Evolutionary conservation across 2,888 invertebrate genomes (phyloP).

Genomic region (Biston stratarius): DNA sequence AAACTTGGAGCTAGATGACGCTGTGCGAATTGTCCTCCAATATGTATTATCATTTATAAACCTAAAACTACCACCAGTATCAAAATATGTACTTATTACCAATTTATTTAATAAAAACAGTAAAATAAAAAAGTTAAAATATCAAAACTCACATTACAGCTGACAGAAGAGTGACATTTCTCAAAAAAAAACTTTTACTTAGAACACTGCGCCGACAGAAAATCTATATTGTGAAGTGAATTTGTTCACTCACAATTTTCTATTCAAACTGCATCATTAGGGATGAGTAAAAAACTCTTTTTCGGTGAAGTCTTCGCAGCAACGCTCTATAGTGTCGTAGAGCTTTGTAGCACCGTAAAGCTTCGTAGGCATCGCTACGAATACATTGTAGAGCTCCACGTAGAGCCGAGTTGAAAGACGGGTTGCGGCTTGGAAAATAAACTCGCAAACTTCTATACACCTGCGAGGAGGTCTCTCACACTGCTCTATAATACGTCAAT

Average conservation of each 20-base stretch:
- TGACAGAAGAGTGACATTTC: no score
- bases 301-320: background rate
- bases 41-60: no score
- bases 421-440: slow-evolving; percentile 20
- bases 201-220: background rate
- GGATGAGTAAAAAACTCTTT: background rate
- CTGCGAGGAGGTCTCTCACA: background rate
- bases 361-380: slow-evolving; percentile 14
- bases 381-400: slow-evolving; percentile 12
- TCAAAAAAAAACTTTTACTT: background rate
- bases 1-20: no score
- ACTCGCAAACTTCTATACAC: slow-evolving; percentile 5
- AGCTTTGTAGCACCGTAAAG: slow-evolving; percentile 6
- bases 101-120: no score
- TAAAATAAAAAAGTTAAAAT: no score
- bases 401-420: slow-evolving; percentile 16
- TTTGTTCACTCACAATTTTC: background rate
- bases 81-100: no score
- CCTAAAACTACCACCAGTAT: no score
- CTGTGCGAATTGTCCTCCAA: no score
- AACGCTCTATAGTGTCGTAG: background rate
- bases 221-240: background rate
- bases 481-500: background rate
- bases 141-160: no score
- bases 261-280: slow-evolving; percentile 1